phyloP scores from a whole-genome alignment of 2,797 vertebrate genomes.

The Peromyscus aztecus region DNA sequence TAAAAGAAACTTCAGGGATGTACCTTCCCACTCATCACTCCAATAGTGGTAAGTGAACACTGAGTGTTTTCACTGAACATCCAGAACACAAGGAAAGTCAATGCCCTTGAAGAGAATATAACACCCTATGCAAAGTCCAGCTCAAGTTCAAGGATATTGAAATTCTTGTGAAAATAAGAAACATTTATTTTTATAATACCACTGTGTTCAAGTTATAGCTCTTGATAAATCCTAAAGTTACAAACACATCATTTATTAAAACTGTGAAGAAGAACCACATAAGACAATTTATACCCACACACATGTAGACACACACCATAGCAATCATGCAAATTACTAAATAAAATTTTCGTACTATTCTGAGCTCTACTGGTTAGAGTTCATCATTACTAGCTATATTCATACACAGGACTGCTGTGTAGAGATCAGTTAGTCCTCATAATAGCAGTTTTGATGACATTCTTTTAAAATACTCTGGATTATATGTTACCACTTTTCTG shows the following conservation, averaged over 20 bases:
- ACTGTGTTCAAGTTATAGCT: slow-evolving; percentile 24
- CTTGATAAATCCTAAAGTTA: slow-evolving; percentile 38
- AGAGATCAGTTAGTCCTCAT: slow-evolving; percentile 32
- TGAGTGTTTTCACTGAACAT: slow-evolving; percentile 21
- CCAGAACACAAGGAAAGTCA: not conserved
- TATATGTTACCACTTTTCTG: not conserved
- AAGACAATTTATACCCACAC: not conserved
- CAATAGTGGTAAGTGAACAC: not conserved
- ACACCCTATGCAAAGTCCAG: not conserved
- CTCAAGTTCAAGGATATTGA: slow-evolving; percentile 35
- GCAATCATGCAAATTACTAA: slow-evolving; percentile 49
- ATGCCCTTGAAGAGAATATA: slow-evolving; percentile 9
- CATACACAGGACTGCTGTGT: not conserved
- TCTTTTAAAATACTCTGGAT: slow-evolving; percentile 17
- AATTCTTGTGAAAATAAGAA: slow-evolving; percentile 56
- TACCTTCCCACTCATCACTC: not conserved
- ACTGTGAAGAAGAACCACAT: slow-evolving; percentile 32
- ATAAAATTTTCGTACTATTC: slow-evolving; percentile 33
- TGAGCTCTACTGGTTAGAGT: not conserved
- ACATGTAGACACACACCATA: not conserved
- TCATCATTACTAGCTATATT: slow-evolving; percentile 3
- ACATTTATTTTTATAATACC: not conserved
- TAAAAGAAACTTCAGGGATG: not conserved
- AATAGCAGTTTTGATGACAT: not conserved
- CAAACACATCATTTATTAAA: slow-evolving; percentile 52